These are phyloP conservation scores for Brachionus sp. DNA, from an alignment of 1,140 invertebrate genomes.

Conservation along the genomic window DNA sequence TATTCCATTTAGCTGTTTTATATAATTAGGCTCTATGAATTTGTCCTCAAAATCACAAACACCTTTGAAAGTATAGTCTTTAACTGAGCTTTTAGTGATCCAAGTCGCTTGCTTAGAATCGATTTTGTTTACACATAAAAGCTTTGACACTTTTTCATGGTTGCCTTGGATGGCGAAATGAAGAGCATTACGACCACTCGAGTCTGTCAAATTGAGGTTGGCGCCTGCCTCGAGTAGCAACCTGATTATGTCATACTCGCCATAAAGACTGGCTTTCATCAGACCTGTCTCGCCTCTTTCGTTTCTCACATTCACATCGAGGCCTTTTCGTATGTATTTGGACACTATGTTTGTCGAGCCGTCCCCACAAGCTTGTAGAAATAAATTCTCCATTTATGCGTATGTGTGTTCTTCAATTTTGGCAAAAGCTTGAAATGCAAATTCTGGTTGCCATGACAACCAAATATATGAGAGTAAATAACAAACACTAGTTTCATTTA, in stretches of 20 bases:
- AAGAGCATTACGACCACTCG: not conserved
- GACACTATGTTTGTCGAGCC: not conserved
- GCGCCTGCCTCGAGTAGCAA: conserved; percentile 11
- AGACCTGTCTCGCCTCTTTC: not conserved
- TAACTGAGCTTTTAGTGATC: not conserved
- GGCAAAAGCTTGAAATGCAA: not conserved
- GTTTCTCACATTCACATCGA: conserved; percentile 27
- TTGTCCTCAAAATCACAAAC: not conserved
- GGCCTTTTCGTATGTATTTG: conserved; percentile 18
- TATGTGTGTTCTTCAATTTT: not conserved
- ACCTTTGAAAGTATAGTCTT: not conserved
- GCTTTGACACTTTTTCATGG: conserved; percentile 32
- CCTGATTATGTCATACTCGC: not conserved
- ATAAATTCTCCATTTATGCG: conserved; percentile 2
- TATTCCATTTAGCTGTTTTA: not conserved
- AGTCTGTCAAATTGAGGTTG: not conserved
- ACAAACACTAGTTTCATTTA: conserved; percentile 5
- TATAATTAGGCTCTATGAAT: conserved; percentile 5
- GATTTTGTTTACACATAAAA: conserved; percentile 35
- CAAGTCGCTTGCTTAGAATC: not conserved
- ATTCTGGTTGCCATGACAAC: not conserved
- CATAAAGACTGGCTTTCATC: conserved; percentile 27
- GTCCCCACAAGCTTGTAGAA: conserved; percentile 3
- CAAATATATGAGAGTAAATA: not conserved
- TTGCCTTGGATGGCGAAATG: conserved; percentile 18